Conservation (phyloP, 2,888 invertebrate genomes). For the Microctonus hyperodae region DNA sequence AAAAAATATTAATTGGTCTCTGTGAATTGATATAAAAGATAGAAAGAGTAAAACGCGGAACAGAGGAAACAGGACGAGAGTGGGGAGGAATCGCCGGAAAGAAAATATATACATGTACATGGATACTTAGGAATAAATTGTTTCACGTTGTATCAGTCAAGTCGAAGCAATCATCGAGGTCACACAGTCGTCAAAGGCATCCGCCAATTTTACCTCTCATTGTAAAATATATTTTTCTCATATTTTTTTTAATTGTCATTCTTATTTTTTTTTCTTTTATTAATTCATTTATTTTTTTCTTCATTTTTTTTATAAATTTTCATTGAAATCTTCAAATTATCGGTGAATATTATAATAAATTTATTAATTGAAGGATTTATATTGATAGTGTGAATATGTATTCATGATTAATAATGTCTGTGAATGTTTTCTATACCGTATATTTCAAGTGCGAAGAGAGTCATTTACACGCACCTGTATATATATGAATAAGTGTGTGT, state of each 20-base stretch:
- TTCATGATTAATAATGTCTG: too few relatives aligned
- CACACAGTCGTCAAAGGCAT: constrained; percentile 1
- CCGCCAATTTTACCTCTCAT: neutral
- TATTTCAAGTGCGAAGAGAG: neutral
- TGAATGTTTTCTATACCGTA: neutral
- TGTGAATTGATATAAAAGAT: neutral
- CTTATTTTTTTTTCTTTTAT: neutral
- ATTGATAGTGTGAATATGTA: too few relatives aligned
- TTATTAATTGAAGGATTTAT: neutral
- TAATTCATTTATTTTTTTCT: too few relatives aligned
- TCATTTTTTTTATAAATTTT: too few relatives aligned
- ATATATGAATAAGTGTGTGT: too few relatives aligned
- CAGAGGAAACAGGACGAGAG: constrained; percentile 9
- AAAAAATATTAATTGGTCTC: too few relatives aligned
- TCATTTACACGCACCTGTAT: neutral
- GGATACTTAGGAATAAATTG: constrained; percentile 19
- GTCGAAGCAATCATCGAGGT: constrained; percentile 18
- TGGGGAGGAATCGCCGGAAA: constrained; percentile 1
- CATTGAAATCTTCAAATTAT: too few relatives aligned
- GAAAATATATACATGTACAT: neutral
- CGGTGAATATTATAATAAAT: too few relatives aligned
- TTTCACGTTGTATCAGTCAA: constrained; percentile 31
- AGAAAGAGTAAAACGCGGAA: neutral
- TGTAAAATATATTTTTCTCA: neutral
- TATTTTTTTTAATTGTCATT: neutral